phyloP scores from a whole-genome alignment of 2,888 invertebrate genomes.

The Lasiommata megera region DNA sequence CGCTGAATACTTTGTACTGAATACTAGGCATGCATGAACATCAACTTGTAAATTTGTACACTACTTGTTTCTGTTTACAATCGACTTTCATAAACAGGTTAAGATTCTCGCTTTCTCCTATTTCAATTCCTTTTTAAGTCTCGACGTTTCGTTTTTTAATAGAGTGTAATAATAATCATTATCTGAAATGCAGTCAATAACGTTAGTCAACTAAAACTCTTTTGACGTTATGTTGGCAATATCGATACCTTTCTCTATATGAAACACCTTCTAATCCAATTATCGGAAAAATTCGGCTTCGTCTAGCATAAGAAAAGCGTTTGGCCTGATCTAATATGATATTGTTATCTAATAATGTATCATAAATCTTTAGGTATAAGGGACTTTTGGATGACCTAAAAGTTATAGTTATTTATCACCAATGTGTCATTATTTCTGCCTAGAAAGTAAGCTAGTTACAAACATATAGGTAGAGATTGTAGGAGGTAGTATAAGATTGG shows the following conservation, averaged over 20 bases:
- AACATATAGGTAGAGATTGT: too few relatives aligned
- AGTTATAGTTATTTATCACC: too few relatives aligned
- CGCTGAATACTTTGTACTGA: too few relatives aligned
- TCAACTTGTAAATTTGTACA: too few relatives aligned
- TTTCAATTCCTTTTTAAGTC: too few relatives aligned
- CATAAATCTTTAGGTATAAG: neutral
- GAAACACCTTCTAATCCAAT: neutral
- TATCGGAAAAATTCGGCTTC: neutral
- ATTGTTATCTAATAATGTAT: neutral
- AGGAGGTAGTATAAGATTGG: too few relatives aligned
- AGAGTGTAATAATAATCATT: neutral
- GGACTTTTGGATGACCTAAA: neutral
- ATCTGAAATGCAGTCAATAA: neutral
- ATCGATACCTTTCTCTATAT: neutral
- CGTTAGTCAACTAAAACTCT: neutral
- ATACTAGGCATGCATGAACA: too few relatives aligned
- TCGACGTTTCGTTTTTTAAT: neutral
- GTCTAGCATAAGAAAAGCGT: neutral
- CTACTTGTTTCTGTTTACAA: too few relatives aligned
- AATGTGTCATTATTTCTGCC: too few relatives aligned
- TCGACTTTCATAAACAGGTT: too few relatives aligned
- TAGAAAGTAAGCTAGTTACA: too few relatives aligned
- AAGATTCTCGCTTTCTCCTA: too few relatives aligned
- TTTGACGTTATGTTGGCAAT: neutral
- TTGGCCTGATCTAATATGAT: neutral